Evolutionary conservation across 2,797 vertebrate species (phyloP), one percentile per base, ranked within the genome.

Genomic region (Eulemur coronatus): DNA sequence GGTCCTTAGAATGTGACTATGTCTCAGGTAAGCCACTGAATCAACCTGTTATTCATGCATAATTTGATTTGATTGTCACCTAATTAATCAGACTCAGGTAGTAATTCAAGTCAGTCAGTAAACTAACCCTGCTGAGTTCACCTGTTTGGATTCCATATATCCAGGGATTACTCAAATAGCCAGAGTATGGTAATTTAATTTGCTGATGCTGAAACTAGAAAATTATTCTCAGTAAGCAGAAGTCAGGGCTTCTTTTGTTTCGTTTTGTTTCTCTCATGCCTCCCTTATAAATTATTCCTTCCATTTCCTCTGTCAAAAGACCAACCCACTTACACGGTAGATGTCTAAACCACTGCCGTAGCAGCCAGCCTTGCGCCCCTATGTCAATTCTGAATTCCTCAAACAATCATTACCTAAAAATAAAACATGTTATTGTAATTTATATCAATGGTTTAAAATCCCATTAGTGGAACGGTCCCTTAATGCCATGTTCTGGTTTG

Each of bases 121-220:
- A 91, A 78, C 67, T 67, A 95, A 30, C 8, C 26, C 55, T 86
- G 33, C 69, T 61, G 26, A 67, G 30, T 24, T 72, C 41, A 35
- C 55, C 38, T 96, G 9, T 33, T 82, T 89, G 48, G 52, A 14
- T 73, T 86, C 30, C 20, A 22, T 55, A 33, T 20, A 79, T 63
- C 38, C 73, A 82, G n/a, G 30, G 38, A 80, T 82, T 72, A 80
- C 18, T 57, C 67, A 76, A 26, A 50, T 55, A 28, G 12, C 52
- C 78, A 46, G 3, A 24, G 14, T 70, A 33, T 38, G 35, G 26
- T 48, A 38, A 73, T 93, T 75, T 82, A 69, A 85, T 65, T 72
- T 96, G 35, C 48, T 79, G 24, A 63, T 38, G 28, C 46, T 91
- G 73, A 82, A 92, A 73, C 30, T 41, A 89, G 65, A 89, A 95